Evolutionary conservation across 2,113 vertebrate genomes (phyloP).

Genomic region (Notiomystis cincta): DNA sequence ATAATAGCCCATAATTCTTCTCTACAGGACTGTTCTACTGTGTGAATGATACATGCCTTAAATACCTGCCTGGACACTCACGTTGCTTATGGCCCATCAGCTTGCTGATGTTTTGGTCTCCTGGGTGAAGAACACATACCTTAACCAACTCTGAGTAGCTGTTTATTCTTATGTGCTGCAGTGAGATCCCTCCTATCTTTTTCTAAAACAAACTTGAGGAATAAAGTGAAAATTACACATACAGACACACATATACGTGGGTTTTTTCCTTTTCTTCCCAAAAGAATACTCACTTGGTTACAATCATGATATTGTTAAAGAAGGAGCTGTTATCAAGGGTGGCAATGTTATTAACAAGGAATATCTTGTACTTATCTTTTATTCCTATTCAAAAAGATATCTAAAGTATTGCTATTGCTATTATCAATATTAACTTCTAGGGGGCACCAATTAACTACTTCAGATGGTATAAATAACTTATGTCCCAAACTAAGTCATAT

Average conservation of each 20-base stretch:
- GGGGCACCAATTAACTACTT: not conserved
- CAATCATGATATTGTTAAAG: not conserved
- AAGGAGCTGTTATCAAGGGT: not conserved
- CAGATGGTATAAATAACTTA: not conserved
- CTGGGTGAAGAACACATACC: conserved; percentile 10
- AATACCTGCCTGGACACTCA: conserved; percentile 18
- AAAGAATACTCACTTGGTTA: not conserved
- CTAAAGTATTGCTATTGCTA: not conserved
- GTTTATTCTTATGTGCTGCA: not conserved
- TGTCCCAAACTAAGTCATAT: not conserved
- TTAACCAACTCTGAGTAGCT: conserved; percentile 10
- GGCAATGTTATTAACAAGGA: not conserved
- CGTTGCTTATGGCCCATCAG: not conserved
- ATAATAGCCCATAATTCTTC: conserved; percentile 5
- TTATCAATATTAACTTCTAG: not conserved
- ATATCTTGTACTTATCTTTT: not conserved
- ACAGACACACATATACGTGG: not conserved
- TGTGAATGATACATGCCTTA: conserved; percentile 25
- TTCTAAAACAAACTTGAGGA: not conserved
- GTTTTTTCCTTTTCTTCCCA: rapidly evolving
- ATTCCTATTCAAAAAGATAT: not conserved
- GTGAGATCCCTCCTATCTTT: not conserved
- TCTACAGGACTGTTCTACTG: not conserved
- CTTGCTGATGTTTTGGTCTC: not conserved
- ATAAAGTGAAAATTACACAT: not conserved